phyloP scores from a whole-genome alignment of 2,113 vertebrate species.

The Cyphomyrus discorhynchus region DNA sequence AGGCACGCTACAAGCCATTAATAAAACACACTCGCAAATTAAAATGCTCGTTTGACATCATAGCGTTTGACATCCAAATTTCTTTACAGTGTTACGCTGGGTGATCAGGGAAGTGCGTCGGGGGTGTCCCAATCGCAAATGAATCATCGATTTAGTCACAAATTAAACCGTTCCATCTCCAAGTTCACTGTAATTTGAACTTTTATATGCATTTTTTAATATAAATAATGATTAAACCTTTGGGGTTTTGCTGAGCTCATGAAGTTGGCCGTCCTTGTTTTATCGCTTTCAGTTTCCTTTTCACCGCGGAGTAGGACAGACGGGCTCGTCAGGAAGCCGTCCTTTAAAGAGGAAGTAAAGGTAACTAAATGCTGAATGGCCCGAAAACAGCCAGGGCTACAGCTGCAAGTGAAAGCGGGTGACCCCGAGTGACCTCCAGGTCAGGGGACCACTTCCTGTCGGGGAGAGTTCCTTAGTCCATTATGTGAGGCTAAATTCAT shows the following conservation, averaged over 20 bases:
- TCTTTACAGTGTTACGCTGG: background rate
- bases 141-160: background rate
- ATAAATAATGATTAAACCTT: background rate
- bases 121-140: background rate
- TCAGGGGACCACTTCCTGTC: background rate
- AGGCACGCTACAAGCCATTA: background rate
- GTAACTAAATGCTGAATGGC: background rate
- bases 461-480: background rate
- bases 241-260: background rate
- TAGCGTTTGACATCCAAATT: background rate
- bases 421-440: background rate
- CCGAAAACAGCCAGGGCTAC: background rate
- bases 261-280: background rate
- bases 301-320: background rate
- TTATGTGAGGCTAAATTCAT: conserved; percentile 23
- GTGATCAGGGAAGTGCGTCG: background rate
- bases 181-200: background rate
- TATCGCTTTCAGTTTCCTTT: background rate
- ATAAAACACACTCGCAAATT: conserved; percentile 2
- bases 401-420: background rate
- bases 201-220: background rate
- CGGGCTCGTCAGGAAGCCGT: background rate
- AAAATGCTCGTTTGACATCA: conserved; percentile 3
- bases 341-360: background rate
- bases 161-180: background rate